phyloP scores from a whole-genome alignment of 2,888 invertebrate genomes.

The Erpobdella octoculata region DNA sequence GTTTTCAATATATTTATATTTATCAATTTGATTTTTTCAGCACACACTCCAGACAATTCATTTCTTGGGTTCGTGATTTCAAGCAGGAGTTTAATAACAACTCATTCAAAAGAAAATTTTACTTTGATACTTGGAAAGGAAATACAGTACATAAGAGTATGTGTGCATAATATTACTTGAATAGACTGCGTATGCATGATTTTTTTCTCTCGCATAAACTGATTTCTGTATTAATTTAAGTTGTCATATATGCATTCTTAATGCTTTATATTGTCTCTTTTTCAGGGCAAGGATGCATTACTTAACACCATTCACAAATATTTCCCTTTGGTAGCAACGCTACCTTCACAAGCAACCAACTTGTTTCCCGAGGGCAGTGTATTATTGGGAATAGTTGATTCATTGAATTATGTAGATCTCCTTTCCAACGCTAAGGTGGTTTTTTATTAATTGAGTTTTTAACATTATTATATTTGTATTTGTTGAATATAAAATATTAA shows the following conservation, averaged over 20 bases:
- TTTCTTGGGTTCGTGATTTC: slow-evolving; percentile 36
- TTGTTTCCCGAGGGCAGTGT: slow-evolving; percentile 15
- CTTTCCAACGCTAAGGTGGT: slow-evolving; percentile 13
- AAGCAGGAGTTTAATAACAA: neutral
- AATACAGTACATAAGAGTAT: slow-evolving; percentile 32
- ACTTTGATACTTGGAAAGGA: slow-evolving; percentile 36
- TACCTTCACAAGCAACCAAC: neutral
- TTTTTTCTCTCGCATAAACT: no score
- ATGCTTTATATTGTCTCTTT: neutral
- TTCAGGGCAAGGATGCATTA: slow-evolving; percentile 7
- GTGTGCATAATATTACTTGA: neutral
- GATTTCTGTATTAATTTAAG: no score
- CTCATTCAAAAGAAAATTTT: slow-evolving; percentile 31
- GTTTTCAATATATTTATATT: no score
- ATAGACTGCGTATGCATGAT: no score
- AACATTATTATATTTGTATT: neutral
- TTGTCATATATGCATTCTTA: neutral
- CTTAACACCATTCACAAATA: neutral
- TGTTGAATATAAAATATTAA: neutral
- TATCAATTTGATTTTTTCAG: no score
- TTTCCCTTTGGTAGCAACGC: slow-evolving; percentile 7
- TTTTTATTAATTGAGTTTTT: no score
- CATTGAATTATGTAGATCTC: neutral
- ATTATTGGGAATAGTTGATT: neutral
- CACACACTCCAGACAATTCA: slow-evolving; percentile 36